Conservation (phyloP, 2,888 invertebrate species). For the Lacanobia wlatinum region DNA sequence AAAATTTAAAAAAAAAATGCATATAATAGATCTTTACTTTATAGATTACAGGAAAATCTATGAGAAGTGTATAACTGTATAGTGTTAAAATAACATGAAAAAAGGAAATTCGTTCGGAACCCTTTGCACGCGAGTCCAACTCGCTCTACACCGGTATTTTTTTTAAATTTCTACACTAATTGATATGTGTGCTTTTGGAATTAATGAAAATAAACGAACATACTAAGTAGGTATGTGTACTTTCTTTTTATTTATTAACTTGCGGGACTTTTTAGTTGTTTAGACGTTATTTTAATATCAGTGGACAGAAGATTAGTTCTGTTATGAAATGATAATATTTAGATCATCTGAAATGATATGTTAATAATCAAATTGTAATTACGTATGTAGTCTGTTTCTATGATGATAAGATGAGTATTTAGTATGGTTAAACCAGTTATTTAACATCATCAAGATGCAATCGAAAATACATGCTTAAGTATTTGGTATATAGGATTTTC, state of each 20-base stretch:
- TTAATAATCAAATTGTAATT: conserved; percentile 25
- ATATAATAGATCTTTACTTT: no score
- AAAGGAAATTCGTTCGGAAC: no score
- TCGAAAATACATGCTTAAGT: neutral
- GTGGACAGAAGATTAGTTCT: neutral
- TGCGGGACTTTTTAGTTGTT: neutral
- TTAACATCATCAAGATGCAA: neutral
- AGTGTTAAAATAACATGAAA: no score
- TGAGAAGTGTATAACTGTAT: no score
- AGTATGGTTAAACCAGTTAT: neutral
- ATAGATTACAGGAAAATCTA: no score
- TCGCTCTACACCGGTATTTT: no score
- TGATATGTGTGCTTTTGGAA: no score
- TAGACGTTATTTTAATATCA: neutral
- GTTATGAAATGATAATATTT: conserved; percentile 1
- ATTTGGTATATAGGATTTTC: neutral
- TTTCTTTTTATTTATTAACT: neutral
- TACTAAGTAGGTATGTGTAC: neutral
- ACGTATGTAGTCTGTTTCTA: conserved; percentile 1
- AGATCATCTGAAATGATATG: conserved; percentile 14
- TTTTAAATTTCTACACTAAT: no score
- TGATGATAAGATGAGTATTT: conserved; percentile 20
- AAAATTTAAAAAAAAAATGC: no score
- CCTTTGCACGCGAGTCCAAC: no score
- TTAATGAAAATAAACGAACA: no score